Evolutionary conservation across 2,888 invertebrate genomes (phyloP), one percentile per base, ranked within the genome.

Genomic region (Osmoderma eremita): DNA sequence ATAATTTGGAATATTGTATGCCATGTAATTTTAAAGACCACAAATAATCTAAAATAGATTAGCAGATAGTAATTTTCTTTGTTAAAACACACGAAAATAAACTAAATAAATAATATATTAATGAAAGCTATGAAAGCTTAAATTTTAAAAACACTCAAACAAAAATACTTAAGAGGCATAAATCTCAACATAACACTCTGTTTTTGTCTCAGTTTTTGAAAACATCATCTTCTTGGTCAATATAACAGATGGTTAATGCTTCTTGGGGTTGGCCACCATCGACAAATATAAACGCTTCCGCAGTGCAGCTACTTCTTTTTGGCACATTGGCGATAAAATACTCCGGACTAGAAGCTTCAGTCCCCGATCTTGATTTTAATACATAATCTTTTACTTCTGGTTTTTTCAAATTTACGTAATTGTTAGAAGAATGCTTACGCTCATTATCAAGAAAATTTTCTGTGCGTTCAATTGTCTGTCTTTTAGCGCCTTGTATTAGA

Each of bases 241-340:
- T 42, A 22, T 65, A 56, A 36, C 65, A 63, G 20, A 68, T 68
- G 13, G 53, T 66, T 30, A 68, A 38, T 13, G 48, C 63, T 36
- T 65, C 62, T 42, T 65, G 49, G 1, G 53, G 20, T 61, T 62
- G 54, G 8, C 65, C 68, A 5, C 68, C 68, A 20, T 70, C 71
- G 6, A 71, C 71, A 36, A 61, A 70, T 30, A 71, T 41, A 54
- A 71, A 71, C 10, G 69, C 71, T 61, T 71, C 71, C 0, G 70
- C 42, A 3, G 69, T 70, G 48, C 65, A 65, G 45, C 67, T 67
- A 6, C 12, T 38, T 22, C 53, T 61, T 17, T 51, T 48, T 22
- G 67, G 3, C 10, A 71, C 71, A 30, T 62, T 69, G 30, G 70
- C 70, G 12, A 71, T 71, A 48, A 70, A 71, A 65, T 63, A 71